These are phyloP conservation scores for Psittacus erithacus DNA, from an alignment of 2,113 vertebrate species.

Conservation along the genomic window DNA sequence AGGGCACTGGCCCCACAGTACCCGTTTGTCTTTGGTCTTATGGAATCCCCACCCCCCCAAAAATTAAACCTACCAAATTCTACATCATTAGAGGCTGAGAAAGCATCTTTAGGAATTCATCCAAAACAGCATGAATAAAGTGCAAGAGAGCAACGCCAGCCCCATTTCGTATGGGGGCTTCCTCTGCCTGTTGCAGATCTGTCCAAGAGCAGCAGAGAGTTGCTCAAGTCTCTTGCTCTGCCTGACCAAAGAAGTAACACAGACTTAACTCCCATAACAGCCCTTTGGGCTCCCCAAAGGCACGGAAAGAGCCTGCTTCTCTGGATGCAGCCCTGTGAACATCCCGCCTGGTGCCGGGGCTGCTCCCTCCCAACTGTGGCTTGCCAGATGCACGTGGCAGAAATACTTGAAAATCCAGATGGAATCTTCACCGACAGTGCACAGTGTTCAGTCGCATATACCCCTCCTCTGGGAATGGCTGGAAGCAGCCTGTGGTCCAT, in stretches of 20 bases:
- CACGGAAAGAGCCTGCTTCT: neutral
- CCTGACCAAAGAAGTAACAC: conserved; percentile 72
- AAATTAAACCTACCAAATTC: neutral
- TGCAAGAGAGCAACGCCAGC: neutral
- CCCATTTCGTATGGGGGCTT: neutral
- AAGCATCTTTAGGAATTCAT: neutral
- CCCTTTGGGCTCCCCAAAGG: neutral
- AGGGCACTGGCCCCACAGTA: neutral
- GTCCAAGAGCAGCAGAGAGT: conserved; percentile 34
- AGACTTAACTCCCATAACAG: neutral
- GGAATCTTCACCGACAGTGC: neutral
- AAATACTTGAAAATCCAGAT: conserved; percentile 33
- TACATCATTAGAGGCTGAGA: neutral
- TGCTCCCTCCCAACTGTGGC: neutral
- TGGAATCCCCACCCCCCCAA: neutral
- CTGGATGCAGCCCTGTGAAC: neutral
- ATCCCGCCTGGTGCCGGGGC: neutral
- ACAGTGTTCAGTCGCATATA: neutral
- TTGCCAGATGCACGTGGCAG: neutral
- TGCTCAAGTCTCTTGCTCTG: conserved; percentile 34
- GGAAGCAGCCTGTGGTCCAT: neutral
- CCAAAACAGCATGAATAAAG: neutral
- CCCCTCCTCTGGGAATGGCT: neutral
- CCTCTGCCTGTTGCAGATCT: neutral
- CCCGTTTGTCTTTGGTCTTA: neutral